Base-by-base conservation (phyloP, 2,113 vertebrate species). In the Fulmarus glacialis region DNA sequence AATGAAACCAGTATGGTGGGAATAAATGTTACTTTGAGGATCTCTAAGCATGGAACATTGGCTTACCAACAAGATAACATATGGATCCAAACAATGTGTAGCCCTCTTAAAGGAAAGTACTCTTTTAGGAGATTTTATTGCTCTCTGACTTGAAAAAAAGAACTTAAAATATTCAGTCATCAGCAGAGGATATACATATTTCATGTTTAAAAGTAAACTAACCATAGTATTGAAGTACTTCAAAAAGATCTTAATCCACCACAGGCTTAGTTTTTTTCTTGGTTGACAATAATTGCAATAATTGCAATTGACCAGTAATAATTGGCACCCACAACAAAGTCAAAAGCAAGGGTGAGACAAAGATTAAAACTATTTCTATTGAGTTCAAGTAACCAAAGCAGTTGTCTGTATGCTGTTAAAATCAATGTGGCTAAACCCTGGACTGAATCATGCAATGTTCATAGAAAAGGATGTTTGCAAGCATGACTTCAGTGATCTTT, bases 21-120 rank as follows among this genome's bases (percentile, higher is more conserved):
- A 97, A 70, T 67, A 94, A 95, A 91, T 89, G 34, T 21, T 90
- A 82, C 90, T 90, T 63, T 85, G 47, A 60, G 18, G 10, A 40
- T 84, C 22, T 80, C 38, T 58, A 79, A 67, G 45, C 19, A 73
- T 42, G 32, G 52, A 91, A 60, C 22, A 72, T 38, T 47, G 52
- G 18, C 16, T 94, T 34, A 1, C 26, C 20, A 55, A 38, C 5
- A 58, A 82, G 50, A 59, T 38, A 86, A 74, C 11, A 48, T 18
- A 68, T 1, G 4, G 32, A 63, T 43, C 19, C 26, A 75, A 67
- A 66, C 11, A 42, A 59, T 29, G 20, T 71, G 24, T 36, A 42
- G 9, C 4, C 3, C 6, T 85, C 18, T 71, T 47, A 63, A 86
- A 66, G 14, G 38, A 30, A 71, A 82, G 17, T 21, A 19, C 5